phyloP scores from a whole-genome alignment of 2,888 invertebrate genomes.

The Rapana venosa region DNA sequence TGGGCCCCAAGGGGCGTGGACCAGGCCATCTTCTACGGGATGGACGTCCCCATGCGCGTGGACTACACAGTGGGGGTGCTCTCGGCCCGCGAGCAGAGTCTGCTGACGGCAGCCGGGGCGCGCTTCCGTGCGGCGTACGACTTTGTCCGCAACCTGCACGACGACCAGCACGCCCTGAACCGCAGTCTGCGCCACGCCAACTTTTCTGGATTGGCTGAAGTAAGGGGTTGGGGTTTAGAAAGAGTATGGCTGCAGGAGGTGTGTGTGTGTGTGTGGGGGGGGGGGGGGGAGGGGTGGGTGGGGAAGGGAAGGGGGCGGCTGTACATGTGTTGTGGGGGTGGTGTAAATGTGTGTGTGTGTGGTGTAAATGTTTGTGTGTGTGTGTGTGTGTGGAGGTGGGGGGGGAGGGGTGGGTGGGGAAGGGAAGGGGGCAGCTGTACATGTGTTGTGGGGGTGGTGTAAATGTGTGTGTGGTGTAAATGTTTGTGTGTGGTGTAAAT shows the following conservation, averaged over 20 bases:
- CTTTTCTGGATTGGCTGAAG: not conserved
- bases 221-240: not conserved
- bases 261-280: not conserved
- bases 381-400: too few relatives aligned
- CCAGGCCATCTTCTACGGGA: not conserved
- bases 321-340: too few relatives aligned
- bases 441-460: too few relatives aligned
- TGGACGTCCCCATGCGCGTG: not conserved
- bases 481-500: too few relatives aligned
- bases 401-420: not conserved
- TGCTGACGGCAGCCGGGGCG: not conserved
- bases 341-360: too few relatives aligned
- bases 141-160: slow-evolving; percentile 15
- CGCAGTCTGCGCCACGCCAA: not conserved
- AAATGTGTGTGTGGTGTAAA: too few relatives aligned
- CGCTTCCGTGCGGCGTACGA: not conserved
- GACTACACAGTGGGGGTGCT: not conserved
- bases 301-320: not conserved
- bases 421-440: not conserved
- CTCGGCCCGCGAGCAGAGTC: not conserved
- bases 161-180: not conserved
- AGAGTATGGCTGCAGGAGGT: not conserved
- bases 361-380: too few relatives aligned
- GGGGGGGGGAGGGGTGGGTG: not conserved
- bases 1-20: not conserved